Base-by-base conservation (phyloP, 1,140 invertebrate genomes). In the Leptoteleia sp. region DNA sequence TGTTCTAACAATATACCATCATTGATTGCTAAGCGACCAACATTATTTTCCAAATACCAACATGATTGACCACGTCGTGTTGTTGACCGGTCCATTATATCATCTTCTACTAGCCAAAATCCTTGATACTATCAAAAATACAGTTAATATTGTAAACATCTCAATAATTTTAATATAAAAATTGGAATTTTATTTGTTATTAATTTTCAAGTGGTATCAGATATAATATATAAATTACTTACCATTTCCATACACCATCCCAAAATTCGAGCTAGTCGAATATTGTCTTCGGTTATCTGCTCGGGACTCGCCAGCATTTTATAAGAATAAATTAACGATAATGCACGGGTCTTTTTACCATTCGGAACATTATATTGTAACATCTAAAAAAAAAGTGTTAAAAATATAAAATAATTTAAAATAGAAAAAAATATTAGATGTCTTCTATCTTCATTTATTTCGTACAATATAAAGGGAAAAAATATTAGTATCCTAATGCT, bases 171-270 rank as follows among this genome's bases (percentile, higher is more conserved):
- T n/a, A n/a, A n/a, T n/a, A n/a, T n/a, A n/a, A n/a, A n/a, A n/a
- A n/a, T n/a, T n/a, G n/a, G n/a, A n/a, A n/a, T n/a, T n/a, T n/a
- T n/a, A n/a, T n/a, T n/a, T n/a, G n/a, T n/a, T n/a, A n/a, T n/a
- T n/a, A n/a, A n/a, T n/a, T n/a, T n/a, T n/a, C n/a, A n/a, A n/a
- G n/a, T n/a, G n/a, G n/a, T n/a, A n/a, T n/a, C n/a, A n/a, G n/a
- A n/a, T n/a, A n/a, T n/a, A n/a, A n/a, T n/a, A n/a, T n/a, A n/a
- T n/a, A n/a, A n/a, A n/a, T n/a, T 81, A 89, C 92, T 90, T 90
- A 98, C 96, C 93, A 98, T 92, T 93, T 99, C 97, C 42, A 96
- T 91, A 87, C 96, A 98, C 97, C 97, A 99, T 62, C 96, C 97
- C 81, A 99, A 90, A 68, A 98, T 93, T 71, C 95, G 93, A 0